phyloP scores from a whole-genome alignment of 2,113 vertebrate species.

The Thryonomys swinderianus region DNA sequence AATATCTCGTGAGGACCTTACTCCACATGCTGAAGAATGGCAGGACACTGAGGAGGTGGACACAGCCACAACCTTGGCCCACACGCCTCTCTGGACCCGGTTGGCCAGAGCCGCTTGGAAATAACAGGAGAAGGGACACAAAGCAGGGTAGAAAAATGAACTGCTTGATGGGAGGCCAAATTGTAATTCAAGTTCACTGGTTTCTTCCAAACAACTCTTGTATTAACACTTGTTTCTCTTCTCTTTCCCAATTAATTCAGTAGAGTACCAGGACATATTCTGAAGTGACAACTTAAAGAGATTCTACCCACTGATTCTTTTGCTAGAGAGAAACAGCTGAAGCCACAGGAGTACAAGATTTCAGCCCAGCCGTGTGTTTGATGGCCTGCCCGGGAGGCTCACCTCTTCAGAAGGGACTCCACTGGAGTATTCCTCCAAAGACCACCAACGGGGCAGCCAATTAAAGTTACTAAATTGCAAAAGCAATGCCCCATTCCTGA shows the following conservation, averaged over 20 bases:
- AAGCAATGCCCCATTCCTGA: slow-evolving; percentile 48
- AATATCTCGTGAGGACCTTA: not conserved
- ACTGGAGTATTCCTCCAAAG: slow-evolving; percentile 26
- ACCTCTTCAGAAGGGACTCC: not conserved
- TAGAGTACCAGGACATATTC: not conserved
- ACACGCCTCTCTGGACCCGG: not conserved
- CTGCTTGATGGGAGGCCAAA: not conserved
- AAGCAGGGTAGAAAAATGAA: not conserved
- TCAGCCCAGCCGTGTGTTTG: not conserved
- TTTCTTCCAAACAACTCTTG: slow-evolving; percentile 21
- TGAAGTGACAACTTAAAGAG: not conserved
- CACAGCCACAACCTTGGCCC: not conserved
- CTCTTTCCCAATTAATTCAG: not conserved
- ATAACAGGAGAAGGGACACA: not conserved
- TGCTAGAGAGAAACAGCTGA: not conserved
- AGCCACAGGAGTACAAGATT: not conserved
- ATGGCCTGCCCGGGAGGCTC: not conserved
- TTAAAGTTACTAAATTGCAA: slow-evolving; percentile 49
- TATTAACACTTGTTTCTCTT: not conserved
- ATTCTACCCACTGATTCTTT: not conserved
- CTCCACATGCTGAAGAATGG: not conserved
- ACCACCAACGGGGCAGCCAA: not conserved
- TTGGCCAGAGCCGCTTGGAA: not conserved
- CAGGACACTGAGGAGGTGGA: not conserved
- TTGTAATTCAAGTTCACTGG: not conserved